Conservation (phyloP, 2,797 vertebrate genomes). For the Meda fulgida region DNA sequence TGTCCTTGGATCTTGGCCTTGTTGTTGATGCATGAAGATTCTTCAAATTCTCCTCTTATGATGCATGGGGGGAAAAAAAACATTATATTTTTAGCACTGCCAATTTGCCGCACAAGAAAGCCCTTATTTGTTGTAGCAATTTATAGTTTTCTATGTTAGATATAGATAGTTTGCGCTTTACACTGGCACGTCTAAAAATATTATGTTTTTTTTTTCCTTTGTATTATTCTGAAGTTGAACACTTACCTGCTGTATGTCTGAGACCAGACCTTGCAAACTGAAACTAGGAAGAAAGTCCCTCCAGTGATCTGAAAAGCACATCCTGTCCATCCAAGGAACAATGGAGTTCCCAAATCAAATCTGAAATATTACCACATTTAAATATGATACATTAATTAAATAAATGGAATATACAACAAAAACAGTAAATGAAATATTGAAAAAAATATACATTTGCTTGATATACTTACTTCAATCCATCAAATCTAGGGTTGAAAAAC, state of each 20-base stretch:
- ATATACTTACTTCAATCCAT: conserved; percentile 71
- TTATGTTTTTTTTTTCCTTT: too few relatives aligned
- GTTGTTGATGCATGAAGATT: neutral
- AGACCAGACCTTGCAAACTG: conserved; percentile 62
- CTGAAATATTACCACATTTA: conserved; percentile 69
- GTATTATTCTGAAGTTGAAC: neutral
- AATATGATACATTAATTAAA: neutral
- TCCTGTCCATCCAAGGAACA: conserved; percentile 96
- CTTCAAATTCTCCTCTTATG: neutral
- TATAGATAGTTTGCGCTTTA: neutral
- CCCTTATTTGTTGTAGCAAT: neutral
- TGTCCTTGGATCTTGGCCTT: neutral
- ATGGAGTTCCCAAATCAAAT: conserved; percentile 90
- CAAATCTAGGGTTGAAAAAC: conserved; percentile 69
- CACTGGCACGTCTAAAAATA: neutral
- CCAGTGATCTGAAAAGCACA: conserved; percentile 86
- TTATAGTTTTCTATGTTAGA: neutral
- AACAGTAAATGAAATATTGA: neutral
- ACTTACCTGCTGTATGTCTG: conserved; percentile 66
- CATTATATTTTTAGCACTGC: neutral
- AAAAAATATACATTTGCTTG: neutral
- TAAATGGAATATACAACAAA: neutral
- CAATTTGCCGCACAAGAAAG: neutral
- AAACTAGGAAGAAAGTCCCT: conserved; percentile 89
- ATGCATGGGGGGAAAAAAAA: neutral